Percentiles rank a stretch among this genome's conserved stretches.
Conservation (phyloP, 2,797 vertebrate species). For the Thalassophryne amazonica region DNA sequence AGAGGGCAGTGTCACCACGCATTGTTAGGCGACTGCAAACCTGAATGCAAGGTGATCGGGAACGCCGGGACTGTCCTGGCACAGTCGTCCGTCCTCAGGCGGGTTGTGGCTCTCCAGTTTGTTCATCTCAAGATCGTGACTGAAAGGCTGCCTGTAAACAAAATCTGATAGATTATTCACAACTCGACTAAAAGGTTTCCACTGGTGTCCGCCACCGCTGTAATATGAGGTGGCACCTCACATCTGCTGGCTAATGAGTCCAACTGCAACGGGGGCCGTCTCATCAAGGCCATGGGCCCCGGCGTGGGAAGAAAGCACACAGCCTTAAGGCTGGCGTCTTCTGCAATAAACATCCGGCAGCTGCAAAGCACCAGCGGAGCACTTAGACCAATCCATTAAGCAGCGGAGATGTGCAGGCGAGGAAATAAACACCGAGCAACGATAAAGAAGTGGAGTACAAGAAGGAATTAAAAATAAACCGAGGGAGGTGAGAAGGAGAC, state of each 20-base stretch:
- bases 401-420: constrained; percentile 36
- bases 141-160: constrained; percentile 40
- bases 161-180: constrained; percentile 65
- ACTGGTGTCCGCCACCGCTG: constrained; percentile 40
- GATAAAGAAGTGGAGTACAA: constrained; percentile 30
- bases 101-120: constrained; percentile 30
- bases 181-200: constrained; percentile 45
- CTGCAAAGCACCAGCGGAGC: constrained; percentile 57
- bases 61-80: constrained; percentile 23
- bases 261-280: constrained; percentile 32
- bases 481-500: constrained; percentile 26
- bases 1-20: constrained; percentile 28
- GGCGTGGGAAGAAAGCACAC: constrained; percentile 20
- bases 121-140: constrained; percentile 31
- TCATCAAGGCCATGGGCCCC: constrained; percentile 56
- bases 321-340: constrained; percentile 42
- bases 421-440: constrained; percentile 45
- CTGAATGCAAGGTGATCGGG: constrained; percentile 52
- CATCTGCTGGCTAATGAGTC: constrained; percentile 65
- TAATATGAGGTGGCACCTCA: constrained; percentile 48
- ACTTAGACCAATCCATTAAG: constrained; percentile 66
- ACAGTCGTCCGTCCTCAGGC: constrained; percentile 36
- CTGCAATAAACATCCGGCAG: constrained; percentile 62
- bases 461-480: constrained; percentile 53
- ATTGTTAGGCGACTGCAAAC: constrained; percentile 39